These are phyloP conservation scores for Dallia pectoralis DNA, from an alignment of 2,797 vertebrate species.

Conservation along the genomic window DNA sequence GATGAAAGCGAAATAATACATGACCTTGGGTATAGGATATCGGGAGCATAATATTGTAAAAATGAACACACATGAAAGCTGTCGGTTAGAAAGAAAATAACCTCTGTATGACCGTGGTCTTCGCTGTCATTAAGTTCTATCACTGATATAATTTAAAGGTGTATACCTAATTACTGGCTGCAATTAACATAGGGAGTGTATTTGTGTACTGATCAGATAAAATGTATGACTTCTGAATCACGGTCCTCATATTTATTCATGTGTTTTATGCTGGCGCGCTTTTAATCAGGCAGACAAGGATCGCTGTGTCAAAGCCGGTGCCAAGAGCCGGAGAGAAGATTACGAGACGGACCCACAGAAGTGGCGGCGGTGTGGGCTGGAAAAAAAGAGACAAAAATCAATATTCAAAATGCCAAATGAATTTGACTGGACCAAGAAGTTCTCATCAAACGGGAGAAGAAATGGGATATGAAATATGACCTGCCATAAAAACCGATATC, in stretches of 20 bases:
- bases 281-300: constrained; percentile 8
- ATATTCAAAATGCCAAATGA: constrained; percentile 82
- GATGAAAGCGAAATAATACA: not conserved
- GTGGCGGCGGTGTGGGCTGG: not conserved
- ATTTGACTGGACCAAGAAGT: constrained; percentile 77
- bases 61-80: not conserved
- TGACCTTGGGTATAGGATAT: not conserved
- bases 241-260: not conserved
- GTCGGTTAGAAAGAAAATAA: not conserved
- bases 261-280: not conserved
- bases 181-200: not conserved
- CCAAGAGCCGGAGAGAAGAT: constrained; percentile 1
- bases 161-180: not conserved
- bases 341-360: constrained; percentile 32
- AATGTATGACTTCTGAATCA: not conserved
- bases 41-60: not conserved
- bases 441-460: constrained; percentile 79
- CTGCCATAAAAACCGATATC: constrained; percentile 79
- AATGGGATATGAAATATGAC: constrained; percentile 83
- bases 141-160: not conserved
- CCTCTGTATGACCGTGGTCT: not conserved
- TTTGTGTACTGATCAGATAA: not conserved
- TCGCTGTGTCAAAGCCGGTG: not conserved
- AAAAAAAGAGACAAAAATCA: constrained; percentile 51
- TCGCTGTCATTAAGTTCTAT: not conserved